Base-by-base conservation (phyloP, 1,140 invertebrate species). In the Bombyx mandarina region DNA sequence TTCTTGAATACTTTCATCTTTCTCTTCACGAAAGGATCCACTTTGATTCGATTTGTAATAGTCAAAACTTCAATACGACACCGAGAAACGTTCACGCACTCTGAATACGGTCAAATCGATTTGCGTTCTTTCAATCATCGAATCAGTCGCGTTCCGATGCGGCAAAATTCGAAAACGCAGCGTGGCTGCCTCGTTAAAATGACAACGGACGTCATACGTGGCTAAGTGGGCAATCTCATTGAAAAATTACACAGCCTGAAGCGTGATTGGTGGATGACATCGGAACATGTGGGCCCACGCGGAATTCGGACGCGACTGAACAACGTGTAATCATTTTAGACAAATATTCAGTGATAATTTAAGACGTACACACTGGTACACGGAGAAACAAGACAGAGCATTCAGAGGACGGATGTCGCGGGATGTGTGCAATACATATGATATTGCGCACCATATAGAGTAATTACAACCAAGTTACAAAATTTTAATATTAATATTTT, bases 1-100 rank as follows among this genome's bases (percentile, higher is more conserved):
- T 86, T 86, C 67, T 86, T 86, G 52, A 86, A 86, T 65, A 83
- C 69, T 86, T 84, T 86, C 81, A 86, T 86, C 63, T 83, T 86
- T 77, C 77, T 83, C 61, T 79, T 84, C 63, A 84, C 77, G 63
- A 84, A 81, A 50, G 82, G 79, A 84, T 84, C 82, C 82, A 86
- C 82, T 66, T 72, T 82, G 69, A 61, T 56, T 59, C 26, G 26
- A 3, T 35, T 35, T 35, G 26, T 35, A 35, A 35, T 3, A 35
- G 4, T 35, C 26, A 35, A 35, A 2, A 35, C 0, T 35, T 35
- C 26, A 35, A 35, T 35, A 35, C 26, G 26, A 35, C 26, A 35
- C 26, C 26, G 26, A 35, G 2, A 5, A 3, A 5, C 26, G 26
- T 35, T 35, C 4, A 5, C 26, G 26, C 0, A 35, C 26, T 5